Evolutionary conservation across 2,797 vertebrate genomes (phyloP).

Genomic region (Megaceryle alcyon): DNA sequence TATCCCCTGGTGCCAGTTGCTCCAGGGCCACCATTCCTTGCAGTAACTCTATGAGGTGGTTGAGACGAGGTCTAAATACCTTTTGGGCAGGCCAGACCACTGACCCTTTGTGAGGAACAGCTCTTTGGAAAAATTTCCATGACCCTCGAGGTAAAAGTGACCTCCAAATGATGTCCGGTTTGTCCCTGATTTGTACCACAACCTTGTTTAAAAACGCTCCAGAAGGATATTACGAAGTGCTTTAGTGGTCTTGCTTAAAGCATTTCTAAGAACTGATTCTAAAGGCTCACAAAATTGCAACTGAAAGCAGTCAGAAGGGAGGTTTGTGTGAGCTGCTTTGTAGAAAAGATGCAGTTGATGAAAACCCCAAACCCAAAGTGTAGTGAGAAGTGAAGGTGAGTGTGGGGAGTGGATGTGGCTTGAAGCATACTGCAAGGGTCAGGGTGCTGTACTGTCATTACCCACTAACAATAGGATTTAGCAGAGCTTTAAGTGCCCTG

Average conservation of each 20-base stretch:
- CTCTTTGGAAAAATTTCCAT: neutral
- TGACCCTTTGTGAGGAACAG: neutral
- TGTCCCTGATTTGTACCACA: rapidly evolving
- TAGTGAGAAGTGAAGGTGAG: neutral
- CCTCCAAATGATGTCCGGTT: neutral
- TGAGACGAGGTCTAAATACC: neutral
- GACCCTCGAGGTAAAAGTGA: neutral
- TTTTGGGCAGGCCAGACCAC: neutral
- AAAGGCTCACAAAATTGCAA: neutral
- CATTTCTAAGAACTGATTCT: neutral
- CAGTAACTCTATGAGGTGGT: neutral
- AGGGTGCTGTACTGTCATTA: neutral
- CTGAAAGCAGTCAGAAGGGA: neutral
- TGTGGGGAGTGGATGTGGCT: neutral
- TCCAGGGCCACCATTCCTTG: neutral
- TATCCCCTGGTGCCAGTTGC: neutral
- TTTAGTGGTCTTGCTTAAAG: neutral
- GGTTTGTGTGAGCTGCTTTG: neutral
- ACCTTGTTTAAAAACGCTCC: neutral
- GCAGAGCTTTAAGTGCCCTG: neutral
- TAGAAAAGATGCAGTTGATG: neutral
- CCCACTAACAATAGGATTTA: neutral
- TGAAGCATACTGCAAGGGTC: neutral
- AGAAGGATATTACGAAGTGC: neutral
- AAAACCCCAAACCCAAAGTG: neutral